A percentile compares a stretch with the other conserved stretches of the same genome.
Evolutionary conservation across 2,113 vertebrate species (phyloP).

Genomic region (Odocoileus virginianus): DNA sequence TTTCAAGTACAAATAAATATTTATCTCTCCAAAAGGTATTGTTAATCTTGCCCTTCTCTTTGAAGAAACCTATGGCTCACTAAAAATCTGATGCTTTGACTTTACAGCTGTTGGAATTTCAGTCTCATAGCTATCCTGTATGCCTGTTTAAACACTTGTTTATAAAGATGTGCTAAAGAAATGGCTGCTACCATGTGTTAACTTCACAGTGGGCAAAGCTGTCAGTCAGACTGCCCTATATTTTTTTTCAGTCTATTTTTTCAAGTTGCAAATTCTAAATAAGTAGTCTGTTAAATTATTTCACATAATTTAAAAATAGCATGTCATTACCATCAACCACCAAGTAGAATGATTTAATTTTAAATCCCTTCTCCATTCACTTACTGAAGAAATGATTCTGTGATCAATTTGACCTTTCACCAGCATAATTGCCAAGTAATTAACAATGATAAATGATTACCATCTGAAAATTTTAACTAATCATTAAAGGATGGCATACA

Average conservation of each 20-base stretch:
- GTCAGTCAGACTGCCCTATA: slow-evolving; percentile 40
- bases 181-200: not conserved
- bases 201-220: not conserved
- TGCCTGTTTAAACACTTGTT: not conserved
- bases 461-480: slow-evolving; percentile 73
- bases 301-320: slow-evolving; percentile 76
- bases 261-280: slow-evolving; percentile 63
- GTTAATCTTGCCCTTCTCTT: not conserved
- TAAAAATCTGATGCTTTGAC: not conserved
- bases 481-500: slow-evolving; percentile 51
- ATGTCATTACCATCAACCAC: slow-evolving; percentile 73
- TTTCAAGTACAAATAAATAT: slow-evolving; percentile 36
- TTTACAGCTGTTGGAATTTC: not conserved
- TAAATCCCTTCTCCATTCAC: slow-evolving; percentile 60
- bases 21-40: not conserved
- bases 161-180: slow-evolving; percentile 31
- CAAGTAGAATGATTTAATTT: slow-evolving; percentile 74
- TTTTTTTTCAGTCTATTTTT: slow-evolving; percentile 59
- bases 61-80: not conserved
- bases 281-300: slow-evolving; percentile 73
- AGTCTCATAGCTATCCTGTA: not conserved
- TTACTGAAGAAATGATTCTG: slow-evolving; percentile 70
- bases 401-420: slow-evolving; percentile 79
- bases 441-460: slow-evolving; percentile 76
- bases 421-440: slow-evolving; percentile 79